Percentiles rank a stretch among this genome's conserved stretches.
Evolutionary conservation across 2,797 vertebrate species (phyloP).

Genomic region (Bufotes viridis): DNA sequence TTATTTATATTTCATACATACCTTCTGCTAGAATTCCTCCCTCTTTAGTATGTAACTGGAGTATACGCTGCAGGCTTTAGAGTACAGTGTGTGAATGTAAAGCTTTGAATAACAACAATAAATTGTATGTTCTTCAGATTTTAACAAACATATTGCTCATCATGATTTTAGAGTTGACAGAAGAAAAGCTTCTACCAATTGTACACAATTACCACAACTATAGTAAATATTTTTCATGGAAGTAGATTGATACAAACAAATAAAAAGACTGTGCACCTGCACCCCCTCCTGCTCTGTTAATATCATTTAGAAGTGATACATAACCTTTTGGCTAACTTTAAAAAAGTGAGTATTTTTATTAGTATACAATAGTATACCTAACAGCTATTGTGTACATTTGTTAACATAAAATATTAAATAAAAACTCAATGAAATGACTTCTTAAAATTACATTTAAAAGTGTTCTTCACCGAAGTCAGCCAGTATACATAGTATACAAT

Average conservation of each 20-base stretch:
- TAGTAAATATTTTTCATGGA: neutral
- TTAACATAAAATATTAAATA: too few species aligned
- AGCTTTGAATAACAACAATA: constrained; percentile 33
- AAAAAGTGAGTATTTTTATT: too few species aligned
- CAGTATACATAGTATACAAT: too few species aligned
- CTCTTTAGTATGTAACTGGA: constrained; percentile 56
- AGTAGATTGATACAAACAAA: neutral
- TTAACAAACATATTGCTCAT: neutral
- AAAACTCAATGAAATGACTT: too few species aligned
- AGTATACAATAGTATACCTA: too few species aligned
- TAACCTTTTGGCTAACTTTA: too few species aligned
- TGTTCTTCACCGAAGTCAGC: too few species aligned
- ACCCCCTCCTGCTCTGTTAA: too few species aligned
- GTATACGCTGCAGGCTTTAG: constrained; percentile 38
- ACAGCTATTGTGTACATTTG: too few species aligned
- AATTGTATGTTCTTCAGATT: neutral
- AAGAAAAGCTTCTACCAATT: neutral
- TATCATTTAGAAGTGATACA: too few species aligned
- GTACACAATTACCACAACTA: neutral
- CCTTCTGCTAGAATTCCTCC: constrained; percentile 43
- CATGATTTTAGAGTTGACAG: neutral
- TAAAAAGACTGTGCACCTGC: neutral
- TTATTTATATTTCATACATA: constrained; percentile 54
- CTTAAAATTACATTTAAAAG: too few species aligned
- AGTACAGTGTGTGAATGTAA: constrained; percentile 27